phyloP scores from a whole-genome alignment of 2,888 invertebrate genomes.

The Digitonthophagus gazella region DNA sequence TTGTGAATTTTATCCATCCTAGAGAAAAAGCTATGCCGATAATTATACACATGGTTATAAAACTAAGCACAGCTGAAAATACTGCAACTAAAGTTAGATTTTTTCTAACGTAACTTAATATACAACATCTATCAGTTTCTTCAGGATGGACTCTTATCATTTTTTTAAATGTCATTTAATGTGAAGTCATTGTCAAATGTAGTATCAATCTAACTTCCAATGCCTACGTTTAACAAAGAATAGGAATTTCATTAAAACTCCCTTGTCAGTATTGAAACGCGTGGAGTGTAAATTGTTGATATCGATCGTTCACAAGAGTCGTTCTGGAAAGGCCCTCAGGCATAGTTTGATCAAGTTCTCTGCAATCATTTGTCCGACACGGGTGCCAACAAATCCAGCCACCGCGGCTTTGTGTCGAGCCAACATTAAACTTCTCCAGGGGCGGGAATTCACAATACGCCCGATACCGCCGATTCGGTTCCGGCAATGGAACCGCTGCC shows the following conservation, averaged over 20 bases:
- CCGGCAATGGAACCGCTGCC: background rate
- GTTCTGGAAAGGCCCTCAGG: constrained; percentile 21
- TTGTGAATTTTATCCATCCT: no score
- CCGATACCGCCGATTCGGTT: constrained; percentile 17
- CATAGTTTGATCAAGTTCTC: constrained; percentile 49
- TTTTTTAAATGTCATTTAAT: background rate
- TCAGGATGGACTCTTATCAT: no score
- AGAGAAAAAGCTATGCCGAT: no score
- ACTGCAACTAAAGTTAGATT: no score
- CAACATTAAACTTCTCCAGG: constrained; percentile 28
- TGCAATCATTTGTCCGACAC: constrained; percentile 54
- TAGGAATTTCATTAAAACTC: no score
- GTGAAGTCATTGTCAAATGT: background rate
- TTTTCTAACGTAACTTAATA: no score
- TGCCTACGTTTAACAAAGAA: background rate
- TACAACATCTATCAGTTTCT: no score
- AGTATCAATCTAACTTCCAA: background rate
- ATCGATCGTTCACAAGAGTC: background rate
- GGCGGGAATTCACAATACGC: constrained; percentile 27
- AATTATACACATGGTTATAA: no score
- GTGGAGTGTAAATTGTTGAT: background rate
- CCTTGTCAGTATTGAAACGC: background rate
- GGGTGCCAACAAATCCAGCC: constrained; percentile 53
- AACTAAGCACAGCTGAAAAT: no score
- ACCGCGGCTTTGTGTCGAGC: constrained; percentile 40